Evolutionary conservation across 2,797 vertebrate genomes (phyloP), one percentile per base, ranked within the genome.

Genomic region (Coilia nasus): DNA sequence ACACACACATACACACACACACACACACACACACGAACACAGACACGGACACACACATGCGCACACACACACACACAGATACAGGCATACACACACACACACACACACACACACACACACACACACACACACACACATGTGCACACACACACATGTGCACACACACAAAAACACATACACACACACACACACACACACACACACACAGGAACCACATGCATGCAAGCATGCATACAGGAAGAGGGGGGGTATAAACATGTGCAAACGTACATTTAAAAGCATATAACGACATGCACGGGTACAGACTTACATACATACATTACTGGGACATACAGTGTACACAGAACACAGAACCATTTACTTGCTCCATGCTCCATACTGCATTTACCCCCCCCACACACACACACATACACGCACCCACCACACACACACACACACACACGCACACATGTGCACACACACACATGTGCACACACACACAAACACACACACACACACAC

Each of bases 311-410:
- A 54, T 7, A 54, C 50, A 54, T 9, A 14, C 7, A 54, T 54
- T 9, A 7, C 3, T 54, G 50, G 50, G 2, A 9, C 9, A 54
- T 14, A 54, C 50, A 9, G 50, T 1, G 35, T 41, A 41, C 35
- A 41, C 35, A 41, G 35, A 41, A 41, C 35, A 54, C 50, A 54
- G 50, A 54, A 54, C 1, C 50, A 54, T 54, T 54, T 54, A 54
- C 50, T 7, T 54, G 50, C 50, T 10, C 50, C 7, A 54, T 54
- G 50, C 50, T 10, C 50, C 7, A 54, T 10, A 54, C 1, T 1
- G 14, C 50, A 54, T 54, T 54, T 54, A 54, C 9, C 50, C 35
- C 35, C 5, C 88, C 93, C 90, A 2, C 5, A 2, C 62, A 64
- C 1, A 60, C n/a, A 64, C 59, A 60, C 62, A 67, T 3, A 23